Base-by-base conservation (phyloP, 2,888 invertebrate genomes). In the Polyploca ridens region DNA sequence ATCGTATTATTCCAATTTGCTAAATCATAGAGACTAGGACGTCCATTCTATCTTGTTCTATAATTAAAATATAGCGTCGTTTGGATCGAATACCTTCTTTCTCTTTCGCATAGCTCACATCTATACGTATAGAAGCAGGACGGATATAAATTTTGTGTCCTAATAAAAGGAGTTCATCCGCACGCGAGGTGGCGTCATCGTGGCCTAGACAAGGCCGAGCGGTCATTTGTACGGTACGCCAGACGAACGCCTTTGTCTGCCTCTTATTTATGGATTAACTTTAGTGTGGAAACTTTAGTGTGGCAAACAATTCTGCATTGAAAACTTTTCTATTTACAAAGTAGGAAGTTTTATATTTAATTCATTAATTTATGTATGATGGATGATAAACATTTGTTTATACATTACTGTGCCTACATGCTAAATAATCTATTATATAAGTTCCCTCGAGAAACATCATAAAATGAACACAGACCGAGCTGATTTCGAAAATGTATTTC, bases 181-280 rank as follows among this genome's bases (percentile, higher is more conserved):
- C 86, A 88, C 87, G 84, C 87, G 87, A 89, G 86, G 91, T 94
- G 93, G 92, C 93, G 93, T 94, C 93, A 93, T 85, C 89, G 87
- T 86, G 93, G 93, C 93, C 93, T 94, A 93, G 93, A 92, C 93
- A 93, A 93, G 93, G 93, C 92, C 93, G 93, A 86, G 86, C 93
- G 91, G 92, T 90, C 91, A 88, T 90, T 91, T 89, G 82, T 89
- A 90, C 88, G 85, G 84, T 87, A 90, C 89, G 87, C 87, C 91
- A 90, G 90, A 90, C 89, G 82, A 82, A 71, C 74, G 80, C 82
- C 88, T 87, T 89, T 90, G 90, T 90, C 86, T 86, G 86, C 73
- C 73, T 78, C 70, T 75, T 83, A 81, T 78, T 81, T 82, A 81
- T 79, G 75, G 74, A 81, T 78, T 78, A 77, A 75, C 70, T 74